These are phyloP conservation scores for Phoebastria nigripes DNA, from an alignment of 2,797 vertebrate species.

Conservation along the genomic window DNA sequence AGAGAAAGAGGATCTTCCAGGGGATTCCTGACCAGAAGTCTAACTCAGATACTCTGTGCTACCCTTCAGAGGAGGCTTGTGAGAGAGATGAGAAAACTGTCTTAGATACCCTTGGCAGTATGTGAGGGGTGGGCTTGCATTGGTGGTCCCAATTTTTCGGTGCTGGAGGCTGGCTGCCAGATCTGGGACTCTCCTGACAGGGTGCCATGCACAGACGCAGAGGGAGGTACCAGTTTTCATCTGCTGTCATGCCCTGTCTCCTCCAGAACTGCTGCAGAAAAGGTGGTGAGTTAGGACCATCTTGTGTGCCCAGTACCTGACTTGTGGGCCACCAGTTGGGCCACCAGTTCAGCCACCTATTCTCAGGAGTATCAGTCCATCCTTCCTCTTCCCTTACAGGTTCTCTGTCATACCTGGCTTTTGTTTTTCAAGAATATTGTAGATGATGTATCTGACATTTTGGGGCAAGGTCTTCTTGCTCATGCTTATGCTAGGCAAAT, in stretches of 20 bases:
- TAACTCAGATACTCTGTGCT: neutral
- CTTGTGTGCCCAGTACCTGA: neutral
- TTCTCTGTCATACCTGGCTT: neutral
- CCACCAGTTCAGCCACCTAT: neutral
- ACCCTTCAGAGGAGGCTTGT: neutral
- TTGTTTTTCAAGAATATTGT: neutral
- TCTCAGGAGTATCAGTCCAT: neutral
- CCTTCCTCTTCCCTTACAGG: neutral
- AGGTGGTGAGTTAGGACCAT: neutral
- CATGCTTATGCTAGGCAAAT: neutral
- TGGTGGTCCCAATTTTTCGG: neutral
- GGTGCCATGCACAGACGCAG: neutral
- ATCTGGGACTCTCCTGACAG: neutral
- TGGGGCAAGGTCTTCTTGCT: neutral
- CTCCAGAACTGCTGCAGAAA: neutral
- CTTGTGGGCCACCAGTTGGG: neutral
- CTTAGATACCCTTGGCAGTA: neutral
- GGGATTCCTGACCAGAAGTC: neutral
- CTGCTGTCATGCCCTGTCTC: neutral
- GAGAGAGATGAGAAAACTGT: neutral
- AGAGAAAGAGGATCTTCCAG: neutral
- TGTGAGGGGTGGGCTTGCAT: neutral
- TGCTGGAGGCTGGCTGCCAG: neutral
- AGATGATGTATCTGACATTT: neutral
- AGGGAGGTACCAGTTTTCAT: neutral